Evolutionary conservation across 2,888 invertebrate species (phyloP).

Genomic region (Schizaphis graminum): DNA sequence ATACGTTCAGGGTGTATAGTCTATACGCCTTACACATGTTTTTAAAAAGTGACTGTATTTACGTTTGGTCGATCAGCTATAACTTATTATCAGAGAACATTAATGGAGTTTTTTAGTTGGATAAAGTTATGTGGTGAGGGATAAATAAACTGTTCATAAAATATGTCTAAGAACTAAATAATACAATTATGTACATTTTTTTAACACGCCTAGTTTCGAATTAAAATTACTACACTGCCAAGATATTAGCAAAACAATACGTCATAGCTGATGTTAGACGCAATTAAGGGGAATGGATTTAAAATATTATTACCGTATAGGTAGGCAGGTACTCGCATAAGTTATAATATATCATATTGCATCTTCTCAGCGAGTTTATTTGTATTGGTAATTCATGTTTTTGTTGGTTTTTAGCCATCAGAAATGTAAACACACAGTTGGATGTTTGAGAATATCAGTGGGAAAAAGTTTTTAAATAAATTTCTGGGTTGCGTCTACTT

Average conservation of each 20-base stretch:
- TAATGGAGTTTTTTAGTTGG: not conserved
- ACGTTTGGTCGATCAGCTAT: not conserved
- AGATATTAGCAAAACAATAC: not conserved
- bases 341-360: not conserved
- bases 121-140: not conserved
- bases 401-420: not conserved
- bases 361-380: not conserved
- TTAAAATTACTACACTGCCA: not conserved
- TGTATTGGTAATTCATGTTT: slow-evolving; percentile 27
- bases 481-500: slow-evolving; percentile 29
- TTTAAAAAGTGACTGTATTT: not conserved
- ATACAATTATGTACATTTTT: not conserved
- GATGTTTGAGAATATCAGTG: slow-evolving; percentile 24
- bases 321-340: no score
- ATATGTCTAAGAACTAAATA: not conserved
- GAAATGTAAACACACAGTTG: slow-evolving; percentile 41
- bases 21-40: not conserved
- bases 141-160: not conserved
- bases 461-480: slow-evolving; percentile 59
- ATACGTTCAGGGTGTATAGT: not conserved
- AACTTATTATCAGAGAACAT: not conserved
- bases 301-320: not conserved
- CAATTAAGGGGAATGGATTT: not conserved
- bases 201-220: slow-evolving; percentile 14
- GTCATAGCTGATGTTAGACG: not conserved